Evolutionary conservation across 1,140 invertebrate species (phyloP).

Genomic region (Eupeodes corollae): DNA sequence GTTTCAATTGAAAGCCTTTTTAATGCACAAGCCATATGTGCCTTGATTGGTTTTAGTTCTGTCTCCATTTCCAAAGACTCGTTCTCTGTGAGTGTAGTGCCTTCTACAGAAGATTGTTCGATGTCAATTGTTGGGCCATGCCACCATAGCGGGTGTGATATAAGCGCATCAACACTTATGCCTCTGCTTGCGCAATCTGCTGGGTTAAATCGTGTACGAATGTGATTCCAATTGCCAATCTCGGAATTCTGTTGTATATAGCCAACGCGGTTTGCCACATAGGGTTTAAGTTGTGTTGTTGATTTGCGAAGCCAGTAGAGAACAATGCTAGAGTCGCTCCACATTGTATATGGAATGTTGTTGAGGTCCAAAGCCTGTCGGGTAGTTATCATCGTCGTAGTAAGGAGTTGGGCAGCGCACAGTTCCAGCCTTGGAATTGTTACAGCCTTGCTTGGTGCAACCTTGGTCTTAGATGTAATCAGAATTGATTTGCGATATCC

Average conservation of each 20-base stretch:
- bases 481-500: conserved; percentile 10
- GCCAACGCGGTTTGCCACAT: conserved; percentile 13
- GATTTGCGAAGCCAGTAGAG: background rate
- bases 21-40: background rate
- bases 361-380: conserved; percentile 14
- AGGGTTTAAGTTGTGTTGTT: background rate
- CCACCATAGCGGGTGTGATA: background rate
- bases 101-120: background rate
- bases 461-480: conserved; percentile 22
- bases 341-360: conserved; percentile 22
- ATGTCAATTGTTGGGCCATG: background rate
- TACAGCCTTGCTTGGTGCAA: conserved; percentile 22
- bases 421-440: conserved; percentile 29
- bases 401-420: conserved; percentile 23
- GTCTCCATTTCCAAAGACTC: background rate
- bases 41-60: background rate
- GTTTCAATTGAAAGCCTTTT: background rate
- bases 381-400: conserved; percentile 12
- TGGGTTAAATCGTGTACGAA: conserved; percentile 11
- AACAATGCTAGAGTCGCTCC: conserved; percentile 34
- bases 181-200: conserved; percentile 16
- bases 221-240: conserved; percentile 9
- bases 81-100: background rate
- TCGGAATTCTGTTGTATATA: conserved; percentile 4
- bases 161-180: background rate